Base-by-base conservation (phyloP, 2,888 invertebrate genomes). In the Myathropa florea region DNA sequence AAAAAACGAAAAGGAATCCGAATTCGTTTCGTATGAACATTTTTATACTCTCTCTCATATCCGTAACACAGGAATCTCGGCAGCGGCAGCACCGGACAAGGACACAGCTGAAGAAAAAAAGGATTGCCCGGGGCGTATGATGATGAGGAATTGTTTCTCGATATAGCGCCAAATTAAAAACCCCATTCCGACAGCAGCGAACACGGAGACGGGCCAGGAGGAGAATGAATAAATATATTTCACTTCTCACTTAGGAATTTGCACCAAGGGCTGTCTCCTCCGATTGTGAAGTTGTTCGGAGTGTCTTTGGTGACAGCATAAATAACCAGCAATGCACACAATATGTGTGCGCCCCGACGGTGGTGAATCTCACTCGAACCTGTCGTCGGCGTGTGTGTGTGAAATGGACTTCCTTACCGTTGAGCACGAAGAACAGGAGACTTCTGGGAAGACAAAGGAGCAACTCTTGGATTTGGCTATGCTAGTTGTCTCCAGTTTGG, bases 231-330 rank as follows among this genome's bases (percentile, higher is more conserved):
- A 72, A 82, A 83, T 83, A 70, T 75, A 83, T 79, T 83, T 75
- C 59, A 83, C 77, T 82, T 82, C 82, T 82, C 85, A 86, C 85
- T 78, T 70, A 65, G 75, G 86, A 83, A 86, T 86, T 79, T 83
- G 78, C 75, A 67, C 73, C 77, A 75, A 73, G 26, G 65, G 61
- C 39, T 36, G 33, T 26, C 64, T 9, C 36, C 57, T 46, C 70
- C 67, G 33, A 64, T 55, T 59, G 67, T 60, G 64, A 55, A 67
- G 77, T 83, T 65, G 33, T 12, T 33, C 14, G 39, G 76, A 77
- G 85, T 82, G 73, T 75, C 83, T 79, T 60, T 86, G 83, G 83
- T 86, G 86, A 79, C 86, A 86, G 73, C 86, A 79, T 86, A 86
- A 86, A 86, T 86, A 86, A 86, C 82, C 46, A 46, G 18, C 46